phyloP scores from a whole-genome alignment of 2,888 invertebrate species.

The Drosophila nigritarsus region DNA sequence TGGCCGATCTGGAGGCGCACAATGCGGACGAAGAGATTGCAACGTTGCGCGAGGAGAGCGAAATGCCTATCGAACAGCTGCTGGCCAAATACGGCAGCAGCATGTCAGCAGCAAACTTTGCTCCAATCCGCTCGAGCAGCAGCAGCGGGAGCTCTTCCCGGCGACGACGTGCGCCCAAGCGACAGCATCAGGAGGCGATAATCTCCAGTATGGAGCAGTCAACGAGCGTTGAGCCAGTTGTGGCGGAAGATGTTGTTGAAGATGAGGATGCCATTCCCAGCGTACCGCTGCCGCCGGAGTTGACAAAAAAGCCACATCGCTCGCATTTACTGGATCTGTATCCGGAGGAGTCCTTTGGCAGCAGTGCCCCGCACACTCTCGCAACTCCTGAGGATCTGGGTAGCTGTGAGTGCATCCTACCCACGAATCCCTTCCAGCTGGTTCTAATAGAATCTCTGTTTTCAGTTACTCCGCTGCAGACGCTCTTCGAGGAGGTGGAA shows the following conservation, averaged over 20 bases:
- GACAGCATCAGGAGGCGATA: constrained; percentile 36
- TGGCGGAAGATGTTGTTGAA: constrained; percentile 16
- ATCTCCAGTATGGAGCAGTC: neutral
- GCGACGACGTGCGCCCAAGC: constrained; percentile 50
- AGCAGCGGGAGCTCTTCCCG: constrained; percentile 42
- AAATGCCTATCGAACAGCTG: constrained; percentile 97
- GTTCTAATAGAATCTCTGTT: neutral
- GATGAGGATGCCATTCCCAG: constrained; percentile 2
- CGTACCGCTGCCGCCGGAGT: constrained; percentile 26
- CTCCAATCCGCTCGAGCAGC: constrained; percentile 28
- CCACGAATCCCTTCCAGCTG: neutral
- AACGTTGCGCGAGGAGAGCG: constrained; percentile 95
- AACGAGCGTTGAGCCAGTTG: neutral
- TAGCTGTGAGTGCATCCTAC: constrained; percentile 56
- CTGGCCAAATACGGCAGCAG: constrained; percentile 93
- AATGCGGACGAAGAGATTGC: constrained; percentile 95
- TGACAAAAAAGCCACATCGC: constrained; percentile 80
- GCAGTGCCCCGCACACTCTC: constrained; percentile 2
- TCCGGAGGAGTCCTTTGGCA: constrained; percentile 78
- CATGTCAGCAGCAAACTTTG: neutral
- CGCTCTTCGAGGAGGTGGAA: constrained; percentile 85
- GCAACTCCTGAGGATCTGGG: constrained; percentile 41
- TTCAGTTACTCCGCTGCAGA: constrained; percentile 67
- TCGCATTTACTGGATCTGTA: constrained; percentile 87
- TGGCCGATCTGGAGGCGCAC: constrained; percentile 93